Evolutionary conservation across 2,888 invertebrate genomes (phyloP).

Genomic region (Orthosia cruda): DNA sequence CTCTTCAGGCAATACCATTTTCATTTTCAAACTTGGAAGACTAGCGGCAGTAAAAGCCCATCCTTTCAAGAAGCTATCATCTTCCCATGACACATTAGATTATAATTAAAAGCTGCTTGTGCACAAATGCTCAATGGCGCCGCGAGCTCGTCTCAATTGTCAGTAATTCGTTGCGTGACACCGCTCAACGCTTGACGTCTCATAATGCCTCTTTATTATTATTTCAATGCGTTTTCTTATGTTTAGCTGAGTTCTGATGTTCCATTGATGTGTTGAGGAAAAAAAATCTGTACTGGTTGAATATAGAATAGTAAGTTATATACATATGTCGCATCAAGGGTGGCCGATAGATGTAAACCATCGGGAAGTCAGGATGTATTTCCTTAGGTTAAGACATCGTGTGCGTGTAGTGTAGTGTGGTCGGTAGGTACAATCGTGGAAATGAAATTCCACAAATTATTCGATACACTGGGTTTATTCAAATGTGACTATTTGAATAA

Average conservation of each 20-base stretch:
- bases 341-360: no score
- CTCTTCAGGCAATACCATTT: not conserved
- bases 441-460: no score
- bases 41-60: not conserved
- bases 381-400: no score
- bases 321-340: no score
- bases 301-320: no score
- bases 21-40: not conserved
- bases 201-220: constrained; percentile 51
- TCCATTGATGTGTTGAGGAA: constrained; percentile 29
- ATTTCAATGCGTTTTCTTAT: constrained; percentile 41
- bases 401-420: no score
- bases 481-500: no score
- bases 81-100: constrained; percentile 66
- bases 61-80: constrained; percentile 28
- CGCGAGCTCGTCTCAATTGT: constrained; percentile 69
- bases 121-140: constrained; percentile 59
- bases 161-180: constrained; percentile 69
- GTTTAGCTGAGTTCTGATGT: not conserved
- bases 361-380: no score
- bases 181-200: constrained; percentile 42
- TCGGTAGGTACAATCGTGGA: no score
- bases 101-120: constrained; percentile 67
- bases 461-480: no score
- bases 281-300: constrained; percentile 7